Conservation (phyloP, 1,140 invertebrate species). For the Leptinotarsa undecemlineata region DNA sequence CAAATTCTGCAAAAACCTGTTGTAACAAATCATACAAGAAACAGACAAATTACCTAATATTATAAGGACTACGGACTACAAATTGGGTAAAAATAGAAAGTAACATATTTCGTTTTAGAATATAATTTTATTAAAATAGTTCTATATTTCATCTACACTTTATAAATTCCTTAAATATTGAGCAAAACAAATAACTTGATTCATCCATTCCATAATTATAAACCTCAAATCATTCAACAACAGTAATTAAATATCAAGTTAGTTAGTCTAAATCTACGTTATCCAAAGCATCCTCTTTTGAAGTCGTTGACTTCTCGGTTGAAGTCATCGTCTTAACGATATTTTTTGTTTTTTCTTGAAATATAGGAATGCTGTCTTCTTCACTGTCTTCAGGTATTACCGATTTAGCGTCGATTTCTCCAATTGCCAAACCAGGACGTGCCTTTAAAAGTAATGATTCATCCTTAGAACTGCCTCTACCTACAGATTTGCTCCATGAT, state of each 20-base stretch:
- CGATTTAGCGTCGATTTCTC: slow-evolving; percentile 53
- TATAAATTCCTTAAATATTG: no score
- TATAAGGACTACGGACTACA: no score
- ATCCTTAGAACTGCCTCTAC: background rate
- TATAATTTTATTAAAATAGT: no score
- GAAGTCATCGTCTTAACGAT: slow-evolving; percentile 18
- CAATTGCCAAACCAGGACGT: slow-evolving; percentile 47
- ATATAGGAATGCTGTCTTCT: background rate
- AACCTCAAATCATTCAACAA: slow-evolving; percentile 14
- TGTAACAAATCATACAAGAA: no score
- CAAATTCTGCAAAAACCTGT: no score
- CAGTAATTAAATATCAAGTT: background rate
- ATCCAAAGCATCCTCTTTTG: slow-evolving; percentile 35
- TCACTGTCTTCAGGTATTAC: slow-evolving; percentile 41
- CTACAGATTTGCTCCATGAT: slow-evolving; percentile 44
- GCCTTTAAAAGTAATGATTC: slow-evolving; percentile 12
- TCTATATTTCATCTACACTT: no score
- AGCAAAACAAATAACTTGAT: no score
- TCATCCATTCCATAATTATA: no score
- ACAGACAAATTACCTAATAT: no score
- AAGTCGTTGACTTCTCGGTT: slow-evolving; percentile 10
- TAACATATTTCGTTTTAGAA: no score
- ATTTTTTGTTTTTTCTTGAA: slow-evolving; percentile 23
- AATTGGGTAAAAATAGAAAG: no score
- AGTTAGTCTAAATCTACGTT: slow-evolving; percentile 22